These are phyloP conservation scores for Conopomorpha cramerella DNA, from an alignment of 1,140 invertebrate genomes.

Conservation along the genomic window DNA sequence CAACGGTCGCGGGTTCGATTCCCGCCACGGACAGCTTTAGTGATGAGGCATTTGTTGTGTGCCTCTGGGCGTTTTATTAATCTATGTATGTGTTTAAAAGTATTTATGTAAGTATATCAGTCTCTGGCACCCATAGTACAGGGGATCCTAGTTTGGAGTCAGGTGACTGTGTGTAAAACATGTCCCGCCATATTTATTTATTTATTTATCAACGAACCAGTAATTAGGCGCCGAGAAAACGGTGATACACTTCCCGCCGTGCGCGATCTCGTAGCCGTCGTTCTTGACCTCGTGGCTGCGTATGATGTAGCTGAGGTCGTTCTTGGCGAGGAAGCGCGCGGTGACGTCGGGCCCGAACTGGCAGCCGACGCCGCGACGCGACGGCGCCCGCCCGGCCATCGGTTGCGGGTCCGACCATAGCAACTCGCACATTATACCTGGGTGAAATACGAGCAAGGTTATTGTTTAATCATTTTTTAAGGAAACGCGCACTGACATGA, in stretches of 20 bases:
- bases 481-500: too few species aligned
- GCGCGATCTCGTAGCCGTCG: constrained; percentile 92
- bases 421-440: constrained; percentile 92
- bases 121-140: too few species aligned
- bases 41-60: too few species aligned
- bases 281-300: constrained; percentile 98
- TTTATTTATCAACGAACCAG: constrained; percentile 63
- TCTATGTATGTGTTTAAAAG: too few species aligned
- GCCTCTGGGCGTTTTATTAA: too few species aligned
- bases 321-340: constrained; percentile 79
- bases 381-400: constrained; percentile 81
- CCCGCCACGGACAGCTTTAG: too few species aligned
- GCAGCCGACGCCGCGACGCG: constrained; percentile 95
- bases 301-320: constrained; percentile 92
- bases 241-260: constrained; percentile 93
- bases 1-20: too few species aligned
- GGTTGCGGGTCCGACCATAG: constrained; percentile 98
- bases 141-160: too few species aligned
- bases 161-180: too few species aligned
- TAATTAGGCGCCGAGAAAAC: constrained; percentile 99
- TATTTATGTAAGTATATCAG: too few species aligned
- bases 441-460: neutral
- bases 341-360: constrained; percentile 99
- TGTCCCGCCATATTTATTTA: too few species aligned
- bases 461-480: neutral